Base-by-base conservation (phyloP, 2,113 vertebrate genomes). In the Callospermophilus lateralis region DNA sequence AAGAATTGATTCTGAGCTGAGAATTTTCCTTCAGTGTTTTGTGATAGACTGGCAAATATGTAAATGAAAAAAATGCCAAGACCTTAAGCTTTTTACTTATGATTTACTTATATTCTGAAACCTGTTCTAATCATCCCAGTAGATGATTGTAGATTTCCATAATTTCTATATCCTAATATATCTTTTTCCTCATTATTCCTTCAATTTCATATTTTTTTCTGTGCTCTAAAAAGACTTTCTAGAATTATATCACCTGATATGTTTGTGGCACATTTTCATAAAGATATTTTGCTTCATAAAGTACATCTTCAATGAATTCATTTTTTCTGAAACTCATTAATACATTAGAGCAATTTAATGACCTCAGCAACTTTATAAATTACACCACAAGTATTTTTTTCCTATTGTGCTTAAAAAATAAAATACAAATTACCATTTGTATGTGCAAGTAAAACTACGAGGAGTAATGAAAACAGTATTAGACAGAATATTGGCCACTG, bases 291-390 rank as follows among this genome's bases (percentile, higher is more conserved):
- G 17, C n/a, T 93, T 77, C 51, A 42, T 67, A 85, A 89, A 34
- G 12, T 81, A 80, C 42, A 0, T 94, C 24, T 77, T 92, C 79
- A 42, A 78, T 76, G 58, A 83, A 92, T 91, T 73, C 72, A 73
- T 94, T 74, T 97, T 90, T 90, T 90, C 32, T 68, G n/a, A 81
- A 84, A 30, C 45, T 80, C 45, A 80, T 22, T 95, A 26, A 39
- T 77, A 84, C 79, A 85, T 84, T 95, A 90, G 48, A 84, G 24
- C 48, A 61, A 77, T 88, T 7, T 83, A 88, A 67, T 93, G 73
- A 96, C 72, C 42, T 80, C 55, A 88, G 32, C 16, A 84, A 48
- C 72, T 53, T 90, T n/a, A 63, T 53, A 84, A 84, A 22, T 87
- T 72, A 22, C 0, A 42, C 22, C 48, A 67, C 4, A 58, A 80